Percentiles rank a stretch among this genome's conserved stretches.
phyloP scores from a whole-genome alignment of 2,888 invertebrate species.

The Stegophylla sp. region DNA sequence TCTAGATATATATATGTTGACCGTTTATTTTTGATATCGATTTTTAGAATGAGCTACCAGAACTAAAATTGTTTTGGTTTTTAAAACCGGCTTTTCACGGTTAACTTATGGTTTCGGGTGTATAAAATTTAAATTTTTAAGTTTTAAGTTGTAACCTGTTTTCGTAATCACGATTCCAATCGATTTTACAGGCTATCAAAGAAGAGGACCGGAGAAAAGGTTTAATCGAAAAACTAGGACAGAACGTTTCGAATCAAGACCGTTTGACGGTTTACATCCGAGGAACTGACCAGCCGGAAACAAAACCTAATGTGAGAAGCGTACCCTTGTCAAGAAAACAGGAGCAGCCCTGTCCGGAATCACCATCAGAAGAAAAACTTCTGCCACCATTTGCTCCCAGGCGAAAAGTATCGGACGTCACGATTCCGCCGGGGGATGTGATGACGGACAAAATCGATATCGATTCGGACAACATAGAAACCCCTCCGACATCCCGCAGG shows the following conservation, averaged over 20 bases:
- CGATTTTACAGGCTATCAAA: slow-evolving; percentile 66
- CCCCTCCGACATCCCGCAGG: slow-evolving; percentile 81
- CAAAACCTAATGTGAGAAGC: slow-evolving; percentile 50
- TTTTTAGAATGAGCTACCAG: too few species aligned
- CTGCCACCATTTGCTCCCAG: slow-evolving; percentile 63
- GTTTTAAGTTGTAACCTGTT: too few species aligned
- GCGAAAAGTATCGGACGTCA: slow-evolving; percentile 63
- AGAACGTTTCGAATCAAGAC: slow-evolving; percentile 65
- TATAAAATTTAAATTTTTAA: slow-evolving; percentile 37
- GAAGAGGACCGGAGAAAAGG: slow-evolving; percentile 72
- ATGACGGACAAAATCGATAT: slow-evolving; percentile 78
- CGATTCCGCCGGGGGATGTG: slow-evolving; percentile 63
- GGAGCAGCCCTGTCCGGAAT: slow-evolving; percentile 64
- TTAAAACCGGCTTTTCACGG: too few species aligned
- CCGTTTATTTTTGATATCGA: too few species aligned
- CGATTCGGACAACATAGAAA: slow-evolving; percentile 89
- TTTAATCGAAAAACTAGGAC: slow-evolving; percentile 69
- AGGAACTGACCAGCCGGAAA: slow-evolving; percentile 65
- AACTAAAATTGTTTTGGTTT: too few species aligned
- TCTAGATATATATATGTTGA: too few species aligned
- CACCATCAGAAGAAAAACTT: slow-evolving; percentile 64
- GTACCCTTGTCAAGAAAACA: neutral
- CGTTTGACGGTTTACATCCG: slow-evolving; percentile 71
- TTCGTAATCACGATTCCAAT: too few species aligned
- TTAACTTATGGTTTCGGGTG: too few species aligned